These are phyloP conservation scores for Heterotilapia buettikoferi DNA, from an alignment of 2,113 vertebrate genomes.

Conservation along the genomic window DNA sequence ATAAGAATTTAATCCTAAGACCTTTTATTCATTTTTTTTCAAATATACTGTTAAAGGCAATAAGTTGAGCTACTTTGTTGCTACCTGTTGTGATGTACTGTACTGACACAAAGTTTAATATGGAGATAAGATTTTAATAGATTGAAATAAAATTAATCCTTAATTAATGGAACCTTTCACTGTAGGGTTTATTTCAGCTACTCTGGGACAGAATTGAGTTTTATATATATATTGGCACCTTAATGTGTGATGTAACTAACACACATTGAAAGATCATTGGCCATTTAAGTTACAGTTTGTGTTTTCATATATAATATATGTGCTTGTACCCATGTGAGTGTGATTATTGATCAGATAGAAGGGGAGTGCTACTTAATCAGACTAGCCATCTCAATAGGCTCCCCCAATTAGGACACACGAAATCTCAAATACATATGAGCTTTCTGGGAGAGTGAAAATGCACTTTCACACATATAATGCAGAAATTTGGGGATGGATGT, in stretches of 20 bases:
- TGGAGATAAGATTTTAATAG: not conserved
- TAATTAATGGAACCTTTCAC: not conserved
- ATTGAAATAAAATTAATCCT: not conserved
- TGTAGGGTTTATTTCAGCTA: not conserved
- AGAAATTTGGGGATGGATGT: conserved; percentile 11
- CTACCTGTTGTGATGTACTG: not conserved
- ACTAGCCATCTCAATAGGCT: conserved; percentile 58
- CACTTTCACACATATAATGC: not conserved
- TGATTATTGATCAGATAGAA: conserved; percentile 29
- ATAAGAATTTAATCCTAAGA: not conserved
- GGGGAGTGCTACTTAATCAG: conserved; percentile 53
- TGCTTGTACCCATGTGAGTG: not conserved
- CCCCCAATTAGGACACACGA: conserved; percentile 53
- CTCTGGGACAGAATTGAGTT: not conserved
- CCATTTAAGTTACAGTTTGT: not conserved
- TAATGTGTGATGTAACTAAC: not conserved
- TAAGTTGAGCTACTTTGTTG: not conserved
- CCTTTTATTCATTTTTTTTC: not conserved
- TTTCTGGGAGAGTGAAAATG: not conserved
- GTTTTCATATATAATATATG: not conserved
- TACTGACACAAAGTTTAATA: not conserved
- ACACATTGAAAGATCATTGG: not conserved
- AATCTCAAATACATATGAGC: not conserved
- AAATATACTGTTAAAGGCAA: not conserved
- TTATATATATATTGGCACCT: not conserved